Evolutionary conservation across 2,888 invertebrate genomes (phyloP).

Genomic region (Dynastes maya): DNA sequence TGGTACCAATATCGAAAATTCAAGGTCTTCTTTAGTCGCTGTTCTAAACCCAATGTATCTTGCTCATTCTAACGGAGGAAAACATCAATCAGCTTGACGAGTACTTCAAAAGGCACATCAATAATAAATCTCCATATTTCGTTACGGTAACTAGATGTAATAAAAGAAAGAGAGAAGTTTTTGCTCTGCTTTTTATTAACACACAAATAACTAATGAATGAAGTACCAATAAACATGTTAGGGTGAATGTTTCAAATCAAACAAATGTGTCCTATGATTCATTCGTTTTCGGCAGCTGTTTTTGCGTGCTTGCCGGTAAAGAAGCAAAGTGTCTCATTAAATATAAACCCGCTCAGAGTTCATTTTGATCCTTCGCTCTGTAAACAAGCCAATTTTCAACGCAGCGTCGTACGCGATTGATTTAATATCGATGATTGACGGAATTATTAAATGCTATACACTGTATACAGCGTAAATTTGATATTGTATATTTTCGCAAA

Average conservation of each 20-base stretch:
- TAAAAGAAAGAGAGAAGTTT: too few relatives aligned
- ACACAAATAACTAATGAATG: too few relatives aligned
- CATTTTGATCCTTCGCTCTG: background rate
- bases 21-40: too few relatives aligned
- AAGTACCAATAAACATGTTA: too few relatives aligned
- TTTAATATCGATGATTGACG: constrained; percentile 35
- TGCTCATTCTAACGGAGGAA: too few relatives aligned
- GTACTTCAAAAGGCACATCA: too few relatives aligned
- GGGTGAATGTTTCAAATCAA: background rate
- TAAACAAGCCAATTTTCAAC: constrained; percentile 33
- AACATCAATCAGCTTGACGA: too few relatives aligned
- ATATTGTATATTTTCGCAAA: background rate
- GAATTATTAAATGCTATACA: constrained; percentile 24
- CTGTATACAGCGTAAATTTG: constrained; percentile 3
- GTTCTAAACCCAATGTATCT: too few relatives aligned
- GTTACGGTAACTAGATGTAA: too few relatives aligned
- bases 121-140: too few relatives aligned
- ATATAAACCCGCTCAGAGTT: constrained; percentile 24
- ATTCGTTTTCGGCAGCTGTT: background rate
- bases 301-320: constrained; percentile 6
- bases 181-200: too few relatives aligned
- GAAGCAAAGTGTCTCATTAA: constrained; percentile 31
- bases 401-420: constrained; percentile 6
- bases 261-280: background rate
- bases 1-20: too few relatives aligned